phyloP scores from a whole-genome alignment of 2,797 vertebrate genomes.

The Alouatta caraya region DNA sequence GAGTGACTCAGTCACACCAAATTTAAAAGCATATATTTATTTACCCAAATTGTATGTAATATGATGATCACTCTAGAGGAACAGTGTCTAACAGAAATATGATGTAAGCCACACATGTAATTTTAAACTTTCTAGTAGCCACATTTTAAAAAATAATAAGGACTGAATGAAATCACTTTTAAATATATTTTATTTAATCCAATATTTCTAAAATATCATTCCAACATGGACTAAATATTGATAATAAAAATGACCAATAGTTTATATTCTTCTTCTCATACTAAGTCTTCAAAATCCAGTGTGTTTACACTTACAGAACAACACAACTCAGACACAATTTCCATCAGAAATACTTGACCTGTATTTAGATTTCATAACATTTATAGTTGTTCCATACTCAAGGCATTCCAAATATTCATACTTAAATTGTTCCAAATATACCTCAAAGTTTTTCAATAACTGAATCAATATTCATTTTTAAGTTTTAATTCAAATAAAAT shows the following conservation, averaged over 20 bases:
- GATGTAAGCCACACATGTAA: not conserved
- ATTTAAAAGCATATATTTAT: constrained; percentile 32
- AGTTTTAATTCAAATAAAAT: constrained; percentile 35
- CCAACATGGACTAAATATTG: not conserved
- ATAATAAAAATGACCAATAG: not conserved
- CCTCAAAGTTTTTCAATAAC: constrained; percentile 35
- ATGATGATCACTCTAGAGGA: not conserved
- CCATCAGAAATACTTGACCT: constrained; percentile 41
- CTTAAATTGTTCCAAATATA: constrained; percentile 3
- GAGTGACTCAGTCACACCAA: not conserved
- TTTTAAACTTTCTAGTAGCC: constrained; percentile 31
- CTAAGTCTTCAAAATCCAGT: not conserved
- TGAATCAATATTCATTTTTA: constrained; percentile 8
- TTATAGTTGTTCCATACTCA: constrained; percentile 17
- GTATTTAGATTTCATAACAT: constrained; percentile 36
- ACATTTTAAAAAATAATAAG: constrained; percentile 23
- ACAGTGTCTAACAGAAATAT: constrained; percentile 21
- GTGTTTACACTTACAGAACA: not conserved
- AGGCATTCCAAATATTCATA: not conserved
- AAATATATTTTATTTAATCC: constrained; percentile 36
- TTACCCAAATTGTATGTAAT: not conserved
- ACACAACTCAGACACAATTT: not conserved
- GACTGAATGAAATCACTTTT: constrained; percentile 17
- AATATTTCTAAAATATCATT: constrained; percentile 7
- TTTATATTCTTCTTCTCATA: constrained; percentile 35